These are phyloP conservation scores for Pseudomugil gertrudae DNA, from an alignment of 2,797 vertebrate genomes.

Conservation along the genomic window DNA sequence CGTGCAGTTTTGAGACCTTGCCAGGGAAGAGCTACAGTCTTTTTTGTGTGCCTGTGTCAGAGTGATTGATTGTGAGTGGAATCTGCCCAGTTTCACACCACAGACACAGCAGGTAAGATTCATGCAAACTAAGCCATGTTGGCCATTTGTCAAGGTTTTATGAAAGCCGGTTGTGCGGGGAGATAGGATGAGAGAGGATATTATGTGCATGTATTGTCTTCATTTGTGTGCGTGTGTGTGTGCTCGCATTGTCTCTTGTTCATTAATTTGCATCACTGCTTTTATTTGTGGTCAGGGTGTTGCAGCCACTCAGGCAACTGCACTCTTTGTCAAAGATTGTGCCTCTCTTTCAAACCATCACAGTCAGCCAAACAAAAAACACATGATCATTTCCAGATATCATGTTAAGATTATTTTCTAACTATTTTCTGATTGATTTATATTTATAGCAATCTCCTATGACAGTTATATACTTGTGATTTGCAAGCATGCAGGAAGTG, in stretches of 20 bases:
- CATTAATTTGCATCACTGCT: conserved; percentile 54
- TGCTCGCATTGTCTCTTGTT: conserved; percentile 8
- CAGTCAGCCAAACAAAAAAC: conserved; percentile 57
- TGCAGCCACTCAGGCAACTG: conserved; percentile 60
- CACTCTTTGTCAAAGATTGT: conserved; percentile 49
- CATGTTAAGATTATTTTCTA: conserved; percentile 46
- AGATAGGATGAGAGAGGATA: conserved; percentile 28
- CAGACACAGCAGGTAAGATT: conserved; percentile 51
- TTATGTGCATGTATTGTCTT: conserved; percentile 28
- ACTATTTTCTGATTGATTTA: conserved; percentile 53
- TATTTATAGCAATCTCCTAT: conserved; percentile 30
- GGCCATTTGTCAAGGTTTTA: conserved; percentile 55
- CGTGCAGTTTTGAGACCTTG: conserved; percentile 47
- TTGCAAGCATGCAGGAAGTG: not conserved
- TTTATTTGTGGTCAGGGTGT: conserved; percentile 60
- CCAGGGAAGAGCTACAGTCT: conserved; percentile 50
- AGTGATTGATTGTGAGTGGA: conserved; percentile 68
- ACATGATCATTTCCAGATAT: conserved; percentile 58
- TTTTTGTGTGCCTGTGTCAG: conserved; percentile 61
- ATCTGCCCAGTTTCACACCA: conserved; percentile 51
- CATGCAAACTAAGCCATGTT: conserved; percentile 39
- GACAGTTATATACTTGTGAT: conserved; percentile 12
- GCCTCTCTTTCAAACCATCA: conserved; percentile 39
- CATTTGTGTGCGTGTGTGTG: conserved; percentile 22
- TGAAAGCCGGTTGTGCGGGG: conserved; percentile 36